Percentiles rank a stretch among this genome's conserved stretches.
phyloP scores from a whole-genome alignment of 2,888 invertebrate species.

The Lycia hirtaria region DNA sequence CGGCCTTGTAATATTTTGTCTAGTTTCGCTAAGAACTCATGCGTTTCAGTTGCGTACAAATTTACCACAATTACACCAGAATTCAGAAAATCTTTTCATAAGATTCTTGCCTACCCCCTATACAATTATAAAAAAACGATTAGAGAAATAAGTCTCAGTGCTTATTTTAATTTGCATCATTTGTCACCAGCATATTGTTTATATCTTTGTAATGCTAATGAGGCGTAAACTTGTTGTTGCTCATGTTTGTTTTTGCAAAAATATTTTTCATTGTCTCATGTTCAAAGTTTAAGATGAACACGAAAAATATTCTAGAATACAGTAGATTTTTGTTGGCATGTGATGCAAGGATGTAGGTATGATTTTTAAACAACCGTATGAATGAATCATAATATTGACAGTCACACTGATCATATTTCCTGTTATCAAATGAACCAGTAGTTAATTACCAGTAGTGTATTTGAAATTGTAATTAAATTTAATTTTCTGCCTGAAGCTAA shows the following conservation, averaged over 20 bases:
- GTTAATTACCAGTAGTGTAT: constrained; percentile 7
- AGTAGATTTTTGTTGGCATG: too few relatives aligned
- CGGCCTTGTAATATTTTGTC: constrained; percentile 44
- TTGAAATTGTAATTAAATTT: background rate
- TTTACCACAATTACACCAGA: too few relatives aligned
- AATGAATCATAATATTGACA: background rate
- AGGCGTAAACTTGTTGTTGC: background rate
- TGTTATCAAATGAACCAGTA: constrained; percentile 36
- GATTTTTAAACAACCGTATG: background rate
- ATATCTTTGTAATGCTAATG: constrained; percentile 1
- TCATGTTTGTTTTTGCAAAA: background rate
- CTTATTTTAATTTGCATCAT: background rate
- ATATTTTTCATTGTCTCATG: background rate
- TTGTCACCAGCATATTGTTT: background rate
- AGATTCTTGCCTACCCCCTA: background rate
- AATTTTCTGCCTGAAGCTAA: background rate
- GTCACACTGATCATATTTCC: constrained; percentile 45
- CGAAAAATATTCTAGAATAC: too few relatives aligned
- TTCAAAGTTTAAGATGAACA: too few relatives aligned
- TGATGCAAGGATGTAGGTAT: background rate
- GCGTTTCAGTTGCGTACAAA: constrained; percentile 1
- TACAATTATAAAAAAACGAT: too few relatives aligned
- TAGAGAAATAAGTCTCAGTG: too few relatives aligned
- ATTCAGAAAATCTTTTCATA: too few relatives aligned
- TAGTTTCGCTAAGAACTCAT: constrained; percentile 46